Percentiles rank a stretch among this genome's conserved stretches.
phyloP scores from a whole-genome alignment of 2,888 invertebrate species.

The Polydrusus pterygomalis region DNA sequence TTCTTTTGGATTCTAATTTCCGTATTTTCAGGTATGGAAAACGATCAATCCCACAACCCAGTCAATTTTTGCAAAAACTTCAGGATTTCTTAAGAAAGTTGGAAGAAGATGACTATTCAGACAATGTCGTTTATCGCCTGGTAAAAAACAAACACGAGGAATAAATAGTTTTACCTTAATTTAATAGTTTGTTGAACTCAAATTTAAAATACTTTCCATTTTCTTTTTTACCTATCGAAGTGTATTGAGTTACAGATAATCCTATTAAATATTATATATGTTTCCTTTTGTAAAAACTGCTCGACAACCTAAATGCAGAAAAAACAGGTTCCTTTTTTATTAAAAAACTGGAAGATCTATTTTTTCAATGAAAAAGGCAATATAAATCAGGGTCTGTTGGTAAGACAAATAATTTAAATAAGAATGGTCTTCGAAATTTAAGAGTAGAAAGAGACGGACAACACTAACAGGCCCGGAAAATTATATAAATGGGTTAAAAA shows the following conservation, averaged over 20 bases:
- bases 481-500: no score
- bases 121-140: constrained; percentile 25
- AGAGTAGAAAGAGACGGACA: no score
- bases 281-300: no score
- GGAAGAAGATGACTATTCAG: constrained; percentile 32
- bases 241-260: no score
- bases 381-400: not conserved
- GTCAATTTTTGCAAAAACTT: constrained; percentile 43
- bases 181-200: constrained; percentile 12
- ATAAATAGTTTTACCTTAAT: not conserved
- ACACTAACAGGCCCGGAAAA: no score
- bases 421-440: no score
- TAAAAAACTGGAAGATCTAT: no score
- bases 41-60: constrained; percentile 47
- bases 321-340: no score
- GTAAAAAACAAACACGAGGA: constrained; percentile 23
- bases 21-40: constrained; percentile 53
- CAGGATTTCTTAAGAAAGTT: constrained; percentile 42
- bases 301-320: no score
- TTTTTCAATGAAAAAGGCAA: no score
- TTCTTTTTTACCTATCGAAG: not conserved
- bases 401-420: not conserved
- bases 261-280: no score
- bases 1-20: not conserved
- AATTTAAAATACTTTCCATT: constrained; percentile 19